Evolutionary conservation across 2,797 vertebrate genomes (phyloP).

Genomic region (Smutsia gigantea): DNA sequence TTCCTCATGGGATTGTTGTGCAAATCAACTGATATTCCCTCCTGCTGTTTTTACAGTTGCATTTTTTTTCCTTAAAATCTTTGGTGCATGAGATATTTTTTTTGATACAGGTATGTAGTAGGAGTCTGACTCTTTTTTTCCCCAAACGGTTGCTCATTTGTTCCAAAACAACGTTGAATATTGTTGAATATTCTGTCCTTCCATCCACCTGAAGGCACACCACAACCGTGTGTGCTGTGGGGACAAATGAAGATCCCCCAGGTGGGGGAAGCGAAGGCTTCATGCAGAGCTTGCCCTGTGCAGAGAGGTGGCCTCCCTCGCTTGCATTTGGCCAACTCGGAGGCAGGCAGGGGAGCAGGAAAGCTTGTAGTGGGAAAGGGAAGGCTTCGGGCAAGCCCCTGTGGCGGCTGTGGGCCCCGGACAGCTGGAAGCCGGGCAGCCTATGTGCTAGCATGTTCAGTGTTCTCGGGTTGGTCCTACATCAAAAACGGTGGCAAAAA

Average conservation of each 20-base stretch:
- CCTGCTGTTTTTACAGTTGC: fast-evolving
- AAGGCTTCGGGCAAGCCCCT: fast-evolving
- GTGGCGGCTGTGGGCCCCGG: background rate
- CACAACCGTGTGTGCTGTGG: fast-evolving
- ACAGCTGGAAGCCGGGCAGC: fast-evolving
- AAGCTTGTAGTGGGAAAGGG: fast-evolving
- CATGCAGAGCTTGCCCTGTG: too few relatives aligned
- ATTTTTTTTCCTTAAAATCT: background rate
- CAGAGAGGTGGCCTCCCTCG: fast-evolving
- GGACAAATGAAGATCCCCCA: fast-evolving
- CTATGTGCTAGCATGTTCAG: fast-evolving
- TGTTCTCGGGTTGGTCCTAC: background rate
- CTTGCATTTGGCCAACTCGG: background rate
- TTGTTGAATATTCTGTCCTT: background rate
- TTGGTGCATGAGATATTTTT: background rate
- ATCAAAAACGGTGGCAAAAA: background rate
- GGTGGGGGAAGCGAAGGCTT: background rate
- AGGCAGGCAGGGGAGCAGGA: background rate
- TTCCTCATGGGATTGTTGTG: background rate
- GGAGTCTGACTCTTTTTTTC: too few relatives aligned
- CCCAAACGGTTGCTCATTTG: background rate
- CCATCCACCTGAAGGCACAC: background rate
- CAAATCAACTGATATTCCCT: background rate
- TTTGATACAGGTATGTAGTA: background rate
- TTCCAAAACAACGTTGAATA: background rate